Conservation (phyloP, 2,888 invertebrate species). For the Sipha maydis region DNA sequence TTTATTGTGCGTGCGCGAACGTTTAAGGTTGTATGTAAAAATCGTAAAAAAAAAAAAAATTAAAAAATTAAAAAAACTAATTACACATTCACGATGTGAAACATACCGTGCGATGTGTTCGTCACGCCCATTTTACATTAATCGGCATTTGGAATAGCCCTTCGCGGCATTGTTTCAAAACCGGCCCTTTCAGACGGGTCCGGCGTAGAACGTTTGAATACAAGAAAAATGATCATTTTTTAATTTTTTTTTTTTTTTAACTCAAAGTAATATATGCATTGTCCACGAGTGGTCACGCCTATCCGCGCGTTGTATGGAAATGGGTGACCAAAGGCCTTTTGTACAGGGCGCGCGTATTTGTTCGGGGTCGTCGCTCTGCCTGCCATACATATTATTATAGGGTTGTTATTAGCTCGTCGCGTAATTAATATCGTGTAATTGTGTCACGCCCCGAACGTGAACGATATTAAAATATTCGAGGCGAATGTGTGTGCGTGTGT, state of each 20-base stretch:
- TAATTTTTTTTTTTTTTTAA: constrained; percentile 6
- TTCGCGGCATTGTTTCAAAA: constrained; percentile 47
- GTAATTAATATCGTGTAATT: constrained; percentile 48
- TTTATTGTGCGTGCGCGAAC: background rate
- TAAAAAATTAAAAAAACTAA: constrained; percentile 42
- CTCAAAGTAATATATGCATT: constrained; percentile 27
- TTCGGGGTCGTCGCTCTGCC: constrained; percentile 35
- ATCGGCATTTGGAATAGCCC: constrained; percentile 50
- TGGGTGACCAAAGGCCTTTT: constrained; percentile 56
- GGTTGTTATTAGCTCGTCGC: constrained; percentile 51
- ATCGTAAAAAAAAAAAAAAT: constrained; percentile 14
- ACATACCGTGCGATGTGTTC: constrained; percentile 24
- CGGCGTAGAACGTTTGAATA: constrained; percentile 29
- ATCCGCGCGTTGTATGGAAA: constrained; percentile 14
- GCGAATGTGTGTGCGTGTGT: background rate
- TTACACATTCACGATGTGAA: constrained; percentile 42
- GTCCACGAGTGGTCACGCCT: constrained; percentile 55
- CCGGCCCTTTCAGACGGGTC: constrained; percentile 43
- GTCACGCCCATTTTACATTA: constrained; percentile 59
- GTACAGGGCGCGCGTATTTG: constrained; percentile 34
- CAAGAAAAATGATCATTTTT: constrained; percentile 44
- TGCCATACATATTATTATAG: background rate
- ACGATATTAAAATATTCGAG: constrained; percentile 13
- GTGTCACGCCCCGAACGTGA: constrained; percentile 42
- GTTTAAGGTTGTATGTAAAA: background rate